Evolutionary conservation across 2,888 invertebrate species (phyloP).

Genomic region (Coecobrya sp.): DNA sequence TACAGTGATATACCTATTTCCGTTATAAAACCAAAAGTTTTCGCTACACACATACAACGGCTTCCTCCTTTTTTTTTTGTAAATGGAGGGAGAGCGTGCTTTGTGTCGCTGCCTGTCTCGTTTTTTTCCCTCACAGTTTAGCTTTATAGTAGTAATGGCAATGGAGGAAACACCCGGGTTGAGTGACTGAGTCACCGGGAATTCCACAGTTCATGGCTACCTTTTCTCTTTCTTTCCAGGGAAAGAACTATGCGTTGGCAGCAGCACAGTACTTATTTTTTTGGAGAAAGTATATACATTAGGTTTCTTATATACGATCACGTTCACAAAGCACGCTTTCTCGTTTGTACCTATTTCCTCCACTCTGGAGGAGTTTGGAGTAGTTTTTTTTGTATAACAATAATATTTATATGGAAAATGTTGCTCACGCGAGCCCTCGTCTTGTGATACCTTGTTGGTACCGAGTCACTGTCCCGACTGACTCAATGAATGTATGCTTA

Average conservation of each 20-base stretch:
- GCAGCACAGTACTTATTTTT: background rate
- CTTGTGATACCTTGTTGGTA: conserved; percentile 79
- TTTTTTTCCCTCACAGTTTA: conserved; percentile 17
- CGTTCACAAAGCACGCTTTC: conserved; percentile 76
- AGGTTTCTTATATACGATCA: conserved; percentile 48
- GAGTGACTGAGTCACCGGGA: conserved; percentile 81
- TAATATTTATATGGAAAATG: background rate
- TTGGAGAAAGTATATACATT: conserved; percentile 28
- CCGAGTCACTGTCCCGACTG: conserved; percentile 80
- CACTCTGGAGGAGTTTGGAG: conserved; percentile 9
- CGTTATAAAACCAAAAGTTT: conserved; percentile 16
- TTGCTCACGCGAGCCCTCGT: conserved; percentile 76
- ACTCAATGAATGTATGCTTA: conserved; percentile 68
- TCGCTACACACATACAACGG: background rate
- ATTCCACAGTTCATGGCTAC: conserved; percentile 75
- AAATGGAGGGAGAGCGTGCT: conserved; percentile 36
- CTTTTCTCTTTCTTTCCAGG: conserved; percentile 38
- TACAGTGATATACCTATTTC: conserved; percentile 16
- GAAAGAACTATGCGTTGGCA: background rate
- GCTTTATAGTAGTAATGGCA: background rate
- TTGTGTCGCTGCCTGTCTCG: conserved; percentile 54
- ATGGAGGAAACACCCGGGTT: conserved; percentile 80
- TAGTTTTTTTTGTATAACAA: background rate
- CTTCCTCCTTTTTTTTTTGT: background rate
- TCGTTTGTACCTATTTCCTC: conserved; percentile 60